A percentile compares a stretch with the other conserved stretches of the same genome.
Conservation (phyloP, 2,113 vertebrate genomes). For the Natator depressus region DNA sequence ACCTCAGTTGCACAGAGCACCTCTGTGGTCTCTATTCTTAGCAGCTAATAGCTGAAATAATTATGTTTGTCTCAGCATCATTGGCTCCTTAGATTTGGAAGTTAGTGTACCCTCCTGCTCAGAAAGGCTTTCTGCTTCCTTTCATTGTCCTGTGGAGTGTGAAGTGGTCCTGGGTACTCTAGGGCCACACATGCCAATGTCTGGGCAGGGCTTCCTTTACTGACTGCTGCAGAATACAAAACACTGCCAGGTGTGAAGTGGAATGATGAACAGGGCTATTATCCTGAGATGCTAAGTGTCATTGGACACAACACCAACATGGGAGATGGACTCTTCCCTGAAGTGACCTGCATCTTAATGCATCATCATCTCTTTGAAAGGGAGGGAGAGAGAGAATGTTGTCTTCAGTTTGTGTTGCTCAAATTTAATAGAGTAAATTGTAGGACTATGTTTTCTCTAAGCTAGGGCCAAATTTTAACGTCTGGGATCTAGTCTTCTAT, state of each 20-base stretch:
- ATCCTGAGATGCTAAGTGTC: rapidly evolving
- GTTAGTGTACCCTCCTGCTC: neutral
- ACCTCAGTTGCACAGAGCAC: conserved; percentile 19
- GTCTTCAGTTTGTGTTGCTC: conserved; percentile 25
- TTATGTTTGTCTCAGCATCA: conserved; percentile 46
- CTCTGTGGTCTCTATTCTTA: conserved; percentile 63
- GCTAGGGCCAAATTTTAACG: conserved; percentile 6
- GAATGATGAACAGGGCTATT: neutral
- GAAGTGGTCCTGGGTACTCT: neutral
- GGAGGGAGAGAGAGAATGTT: neutral
- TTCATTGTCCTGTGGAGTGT: neutral
- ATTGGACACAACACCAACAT: rapidly evolving
- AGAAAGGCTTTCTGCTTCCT: neutral
- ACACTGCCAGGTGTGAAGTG: rapidly evolving
- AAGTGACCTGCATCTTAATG: neutral
- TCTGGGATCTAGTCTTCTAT: neutral
- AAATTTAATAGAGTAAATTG: neutral
- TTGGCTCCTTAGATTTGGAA: conserved; percentile 11
- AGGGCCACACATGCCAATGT: neutral
- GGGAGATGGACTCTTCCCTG: rapidly evolving
- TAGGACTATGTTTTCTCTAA: neutral
- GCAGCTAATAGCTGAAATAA: conserved; percentile 68
- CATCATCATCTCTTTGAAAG: neutral
- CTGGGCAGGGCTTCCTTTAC: neutral
- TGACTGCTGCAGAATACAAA: rapidly evolving